Conservation (phyloP, 2,888 invertebrate genomes). For the Drosophila seclusa region DNA sequence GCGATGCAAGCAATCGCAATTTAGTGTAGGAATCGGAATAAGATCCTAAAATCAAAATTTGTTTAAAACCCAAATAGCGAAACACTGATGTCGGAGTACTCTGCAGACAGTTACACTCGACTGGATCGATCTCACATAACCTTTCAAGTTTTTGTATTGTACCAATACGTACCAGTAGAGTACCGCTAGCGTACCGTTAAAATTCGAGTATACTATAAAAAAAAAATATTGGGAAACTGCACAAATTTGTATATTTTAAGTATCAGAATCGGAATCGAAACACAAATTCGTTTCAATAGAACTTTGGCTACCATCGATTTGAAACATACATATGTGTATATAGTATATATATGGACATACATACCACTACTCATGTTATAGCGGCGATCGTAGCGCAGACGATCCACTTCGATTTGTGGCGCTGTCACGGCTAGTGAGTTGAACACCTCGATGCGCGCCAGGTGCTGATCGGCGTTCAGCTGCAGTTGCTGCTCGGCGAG, state of each 20-base stretch:
- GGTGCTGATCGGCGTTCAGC: slow-evolving; percentile 82
- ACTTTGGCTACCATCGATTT: background rate
- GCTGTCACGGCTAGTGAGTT: slow-evolving; percentile 93
- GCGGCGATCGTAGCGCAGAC: slow-evolving; percentile 81
- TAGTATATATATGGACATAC: background rate
- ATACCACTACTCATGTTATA: slow-evolving; percentile 83
- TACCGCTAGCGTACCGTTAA: background rate
- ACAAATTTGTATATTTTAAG: background rate
- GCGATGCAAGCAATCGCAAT: background rate
- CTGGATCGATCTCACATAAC: background rate
- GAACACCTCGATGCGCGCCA: slow-evolving; percentile 89
- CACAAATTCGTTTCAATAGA: background rate
- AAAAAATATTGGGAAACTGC: background rate
- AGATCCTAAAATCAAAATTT: background rate
- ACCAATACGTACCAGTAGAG: background rate
- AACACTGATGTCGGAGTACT: background rate
- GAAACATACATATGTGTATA: background rate
- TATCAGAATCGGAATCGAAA: background rate
- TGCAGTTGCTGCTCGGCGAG: slow-evolving; percentile 79
- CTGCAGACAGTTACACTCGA: background rate
- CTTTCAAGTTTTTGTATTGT: background rate
- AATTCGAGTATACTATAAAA: background rate
- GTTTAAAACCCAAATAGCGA: background rate
- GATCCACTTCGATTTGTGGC: slow-evolving; percentile 90
- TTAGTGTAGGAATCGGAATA: background rate